Base-by-base conservation (phyloP, 2,888 invertebrate species). In the Lasioglossum villosulum region DNA sequence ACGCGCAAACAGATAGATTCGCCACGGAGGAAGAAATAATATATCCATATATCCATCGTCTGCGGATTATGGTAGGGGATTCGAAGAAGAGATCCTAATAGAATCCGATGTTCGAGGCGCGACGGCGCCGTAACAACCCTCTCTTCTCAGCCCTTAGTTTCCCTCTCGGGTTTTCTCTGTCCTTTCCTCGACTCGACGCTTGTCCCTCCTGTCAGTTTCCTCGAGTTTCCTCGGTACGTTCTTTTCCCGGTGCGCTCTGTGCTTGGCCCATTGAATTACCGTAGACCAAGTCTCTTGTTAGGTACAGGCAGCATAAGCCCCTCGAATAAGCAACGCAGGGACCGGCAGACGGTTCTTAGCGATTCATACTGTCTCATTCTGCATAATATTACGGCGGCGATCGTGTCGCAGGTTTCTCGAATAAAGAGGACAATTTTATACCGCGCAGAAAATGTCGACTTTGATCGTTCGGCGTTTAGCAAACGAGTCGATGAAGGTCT, bases 111-210 rank as follows among this genome's bases (percentile, higher is more conserved):
- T 81, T 75, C 74, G 63, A 30, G 86, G 86, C 88, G 88, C 86
- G 88, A 83, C 34, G 19, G 42, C 85, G 83, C 80, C 88, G 89
- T 88, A 82, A 84, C 85, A 75, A 80, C 63, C 66, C 82, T 77
- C 70, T 70, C 56, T 56, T 71, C 37, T 59, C 59, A 59, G n/a
- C n/a, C 68, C 63, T 63, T 56, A 42, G 30, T 8, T n/a, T 56
- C n/a, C n/a, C 56, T 63, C 59, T 70, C 72, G 42, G 59, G 48
- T 70, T 23, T 14, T 78, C 45, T 34, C 68, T 12, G n/a, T 56
- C 56, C 4, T 78, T 56, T 30, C 45, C n/a, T 66, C 59, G 14
- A 34, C 48, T n/a, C 45, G 27, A 23, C 5, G 16, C n/a, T 45
- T 66, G 59, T 72, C 27, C 30, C 56, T 63, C 30, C 30, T 48